These are phyloP conservation scores for Paramacrobiotus metropolitanus DNA, from an alignment of 1,140 invertebrate genomes.

Conservation along the genomic window DNA sequence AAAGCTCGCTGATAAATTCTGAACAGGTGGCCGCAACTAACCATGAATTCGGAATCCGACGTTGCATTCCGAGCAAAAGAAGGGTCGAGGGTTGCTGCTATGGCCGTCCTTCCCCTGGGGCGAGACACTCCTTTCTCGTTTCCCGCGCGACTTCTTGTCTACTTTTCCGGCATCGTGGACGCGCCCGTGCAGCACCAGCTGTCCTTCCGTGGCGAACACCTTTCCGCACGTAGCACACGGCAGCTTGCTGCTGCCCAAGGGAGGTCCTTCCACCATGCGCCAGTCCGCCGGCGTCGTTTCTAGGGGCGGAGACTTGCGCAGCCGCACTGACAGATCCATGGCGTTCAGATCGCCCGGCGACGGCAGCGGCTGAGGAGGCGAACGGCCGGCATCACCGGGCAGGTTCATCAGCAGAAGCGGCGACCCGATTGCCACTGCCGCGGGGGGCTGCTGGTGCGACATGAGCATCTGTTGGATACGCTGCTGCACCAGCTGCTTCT, in stretches of 20 bases:
- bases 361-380: too few species aligned
- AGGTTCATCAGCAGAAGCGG: too few species aligned
- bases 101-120: conserved; percentile 24
- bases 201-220: background rate
- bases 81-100: conserved; percentile 67
- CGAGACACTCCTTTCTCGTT: background rate
- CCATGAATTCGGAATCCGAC: conserved; percentile 81
- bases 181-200: background rate
- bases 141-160: background rate
- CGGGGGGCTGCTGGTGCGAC: too few species aligned
- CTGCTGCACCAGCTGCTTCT: too few species aligned
- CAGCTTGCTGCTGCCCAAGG: background rate
- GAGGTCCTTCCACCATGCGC: background rate
- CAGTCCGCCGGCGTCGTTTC: background rate
- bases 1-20: too few species aligned
- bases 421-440: too few species aligned
- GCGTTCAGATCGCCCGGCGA: background rate
- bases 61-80: conserved; percentile 80
- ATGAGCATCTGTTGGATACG: too few species aligned
- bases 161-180: background rate
- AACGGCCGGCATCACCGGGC: too few species aligned
- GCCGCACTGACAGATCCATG: conserved; percentile 2
- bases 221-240: background rate
- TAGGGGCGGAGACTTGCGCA: background rate
- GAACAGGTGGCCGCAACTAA: background rate